A percentile compares a stretch with the other conserved stretches of the same genome.
Evolutionary conservation across 1,140 invertebrate species (phyloP).

Genomic region (Plectrocnemia conspersa): DNA sequence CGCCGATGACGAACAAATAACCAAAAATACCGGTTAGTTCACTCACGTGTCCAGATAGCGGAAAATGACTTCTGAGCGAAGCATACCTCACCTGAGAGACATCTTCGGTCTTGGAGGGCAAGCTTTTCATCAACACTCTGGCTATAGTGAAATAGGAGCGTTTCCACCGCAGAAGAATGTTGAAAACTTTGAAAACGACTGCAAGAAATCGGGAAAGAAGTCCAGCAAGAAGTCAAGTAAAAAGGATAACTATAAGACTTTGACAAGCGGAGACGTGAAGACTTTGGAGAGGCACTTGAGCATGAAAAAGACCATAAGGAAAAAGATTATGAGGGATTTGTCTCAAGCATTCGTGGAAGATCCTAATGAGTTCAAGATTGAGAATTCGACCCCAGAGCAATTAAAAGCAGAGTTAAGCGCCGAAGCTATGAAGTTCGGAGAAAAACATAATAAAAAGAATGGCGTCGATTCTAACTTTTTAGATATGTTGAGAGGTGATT

Average conservation of each 20-base stretch:
- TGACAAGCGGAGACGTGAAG: conserved; percentile 66
- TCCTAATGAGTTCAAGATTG: conserved; percentile 65
- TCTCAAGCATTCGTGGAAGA: conserved; percentile 72
- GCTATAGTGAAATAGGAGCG: conserved; percentile 29
- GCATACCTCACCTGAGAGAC: conserved; percentile 63
- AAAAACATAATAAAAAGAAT: conserved; percentile 56
- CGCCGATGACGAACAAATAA: not conserved
- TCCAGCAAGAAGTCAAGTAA: conserved; percentile 53
- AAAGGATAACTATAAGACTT: conserved; percentile 59
- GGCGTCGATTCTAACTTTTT: conserved; percentile 64
- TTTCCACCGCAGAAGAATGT: conserved; percentile 26
- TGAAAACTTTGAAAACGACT: conserved; percentile 41
- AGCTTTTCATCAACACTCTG: conserved; percentile 37
- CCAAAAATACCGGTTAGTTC: not conserved
- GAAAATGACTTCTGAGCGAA: conserved; percentile 56
- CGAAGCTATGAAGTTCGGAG: conserved; percentile 60
- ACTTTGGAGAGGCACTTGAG: conserved; percentile 75
- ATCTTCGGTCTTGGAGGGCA: conserved; percentile 59
- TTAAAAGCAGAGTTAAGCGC: conserved; percentile 63
- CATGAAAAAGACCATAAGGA: conserved; percentile 82
- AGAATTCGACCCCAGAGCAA: conserved; percentile 62
- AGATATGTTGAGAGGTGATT: conserved; percentile 62
- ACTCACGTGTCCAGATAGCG: conserved; percentile 21
- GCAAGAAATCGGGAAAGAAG: conserved; percentile 54
- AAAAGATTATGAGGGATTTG: conserved; percentile 79